Base-by-base conservation (phyloP, 1,140 invertebrate species). In the Brachionus paranguensis region DNA sequence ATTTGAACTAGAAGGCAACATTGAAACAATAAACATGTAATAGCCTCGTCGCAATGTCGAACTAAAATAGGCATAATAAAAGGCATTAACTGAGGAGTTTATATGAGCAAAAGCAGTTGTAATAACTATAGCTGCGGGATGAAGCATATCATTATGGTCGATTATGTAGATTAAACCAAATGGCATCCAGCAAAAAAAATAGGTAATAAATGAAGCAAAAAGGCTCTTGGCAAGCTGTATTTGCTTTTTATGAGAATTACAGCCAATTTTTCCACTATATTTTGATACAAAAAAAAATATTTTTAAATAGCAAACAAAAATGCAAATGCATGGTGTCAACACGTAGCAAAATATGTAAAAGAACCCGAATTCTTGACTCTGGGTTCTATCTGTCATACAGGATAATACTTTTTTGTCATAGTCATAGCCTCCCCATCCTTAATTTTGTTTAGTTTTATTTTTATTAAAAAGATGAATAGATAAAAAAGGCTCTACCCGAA, bases 181-280 rank as follows among this genome's bases (percentile, higher is more conserved):
- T n/a, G 72, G 72, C 72, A 76, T 76, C 72, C 72, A 76, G n/a
- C 72, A 76, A 27, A 76, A 27, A 33, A 76, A 76, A 76, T 76
- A 76, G 50, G 72, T 76, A 20, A 76, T 76, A 29, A 76, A 76
- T 14, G 72, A 76, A 37, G 72, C 72, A 53, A 76, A 76, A 3
- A 76, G 20, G 50, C 72, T 76, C 27, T 76, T 76, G 6, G 72
- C 72, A 12, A 76, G 43, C 27, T 76, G 72, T n/a, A 76, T 12
- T 47, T 47, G 20, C 14, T 50, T 76, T 27, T 76, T 76, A 27
- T 72, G 68, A 10, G 17, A 4, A 43, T 41, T 72, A 11, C 37
- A 50, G 2, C 33, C 43, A 27, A 47, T 12, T 50, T 76, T 76
- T n/a, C 45, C 45, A 47, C 45, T 50, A 27, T 27, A 50, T 76